Base-by-base conservation (phyloP, 1,140 invertebrate species). In the Sycobia sp. region DNA sequence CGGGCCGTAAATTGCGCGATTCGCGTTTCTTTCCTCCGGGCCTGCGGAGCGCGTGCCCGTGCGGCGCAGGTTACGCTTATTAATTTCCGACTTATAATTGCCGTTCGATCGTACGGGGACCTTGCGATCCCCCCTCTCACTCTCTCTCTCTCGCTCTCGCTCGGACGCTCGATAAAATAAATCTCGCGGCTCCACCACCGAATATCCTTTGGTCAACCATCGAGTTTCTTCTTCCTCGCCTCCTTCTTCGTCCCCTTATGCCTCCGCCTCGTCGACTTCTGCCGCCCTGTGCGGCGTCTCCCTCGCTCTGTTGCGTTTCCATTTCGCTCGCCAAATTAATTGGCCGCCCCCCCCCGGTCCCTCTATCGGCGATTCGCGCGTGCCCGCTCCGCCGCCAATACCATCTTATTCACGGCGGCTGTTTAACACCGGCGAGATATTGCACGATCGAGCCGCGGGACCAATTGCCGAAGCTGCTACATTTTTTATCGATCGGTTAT, bases 21-120 rank as follows among this genome's bases (percentile, higher is more conserved):
- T n/a, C n/a, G n/a, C n/a, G n/a, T n/a, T n/a, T n/a, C n/a, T n/a
- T n/a, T n/a, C n/a, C n/a, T n/a, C 38, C 39, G 51, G 57, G 65
- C 56, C 44, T 39, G 44, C 50, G 34, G 55, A 65, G 61, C 58
- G 47, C 55, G 29, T n/a, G n/a, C n/a, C n/a, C n/a, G n/a, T n/a
- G n/a, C n/a, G 39, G 49, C 51, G 53, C 51, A 69, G 67, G 62
- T 67, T 67, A 70, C 66, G 65, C 68, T 74, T 71, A 74, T 74
- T 75, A 76, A 76, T 76, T 68, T 70, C 71, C 68, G 71, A 74
- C 73, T 74, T 66, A 73, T 76, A 73, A 73, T 72, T 76, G 68
- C 72, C 67, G 65, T 38, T 41, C 51, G 43, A 29, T 53, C 25
- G n/a, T n/a, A n/a, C n/a, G n/a, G n/a, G n/a, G n/a, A n/a, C n/a